phyloP scores from a whole-genome alignment of 1,140 invertebrate genomes.

The Nixonia krombeini region DNA sequence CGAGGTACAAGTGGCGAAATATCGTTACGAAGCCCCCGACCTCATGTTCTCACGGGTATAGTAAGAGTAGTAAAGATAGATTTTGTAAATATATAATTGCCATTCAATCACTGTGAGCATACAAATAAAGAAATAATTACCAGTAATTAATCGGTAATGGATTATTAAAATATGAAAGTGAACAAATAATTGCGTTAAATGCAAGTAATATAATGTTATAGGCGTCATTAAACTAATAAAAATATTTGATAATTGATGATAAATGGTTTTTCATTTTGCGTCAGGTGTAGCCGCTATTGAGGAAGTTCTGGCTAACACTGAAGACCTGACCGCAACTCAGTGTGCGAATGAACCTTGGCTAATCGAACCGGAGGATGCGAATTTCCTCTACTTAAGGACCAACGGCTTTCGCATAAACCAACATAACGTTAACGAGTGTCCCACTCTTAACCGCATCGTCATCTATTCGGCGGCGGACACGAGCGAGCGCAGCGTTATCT shows the following conservation, averaged over 20 bases:
- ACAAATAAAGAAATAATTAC: too few relatives aligned
- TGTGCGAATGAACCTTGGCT: slow-evolving; percentile 85
- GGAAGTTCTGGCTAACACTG: slow-evolving; percentile 60
- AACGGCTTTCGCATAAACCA: slow-evolving; percentile 76
- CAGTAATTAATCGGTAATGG: too few relatives aligned
- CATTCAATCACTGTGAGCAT: too few relatives aligned
- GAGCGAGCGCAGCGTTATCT: slow-evolving; percentile 76
- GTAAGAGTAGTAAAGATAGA: too few relatives aligned
- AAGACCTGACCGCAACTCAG: slow-evolving; percentile 67
- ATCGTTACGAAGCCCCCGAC: slow-evolving; percentile 69
- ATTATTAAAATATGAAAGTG: too few relatives aligned
- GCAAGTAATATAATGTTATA: too few relatives aligned
- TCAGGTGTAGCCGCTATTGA: slow-evolving; percentile 60
- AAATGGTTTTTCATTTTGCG: background rate
- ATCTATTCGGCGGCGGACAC: slow-evolving; percentile 79
- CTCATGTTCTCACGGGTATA: slow-evolving; percentile 41
- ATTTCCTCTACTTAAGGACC: slow-evolving; percentile 81
- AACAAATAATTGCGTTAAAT: too few relatives aligned
- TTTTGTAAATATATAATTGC: too few relatives aligned
- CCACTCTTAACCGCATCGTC: slow-evolving; percentile 80
- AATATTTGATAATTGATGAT: too few relatives aligned
- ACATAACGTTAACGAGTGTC: slow-evolving; percentile 73
- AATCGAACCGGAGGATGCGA: slow-evolving; percentile 81
- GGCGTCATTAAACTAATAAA: too few relatives aligned
- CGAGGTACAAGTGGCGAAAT: slow-evolving; percentile 82